These are phyloP conservation scores for Acronicta alni DNA, from an alignment of 2,888 invertebrate genomes.

Conservation along the genomic window DNA sequence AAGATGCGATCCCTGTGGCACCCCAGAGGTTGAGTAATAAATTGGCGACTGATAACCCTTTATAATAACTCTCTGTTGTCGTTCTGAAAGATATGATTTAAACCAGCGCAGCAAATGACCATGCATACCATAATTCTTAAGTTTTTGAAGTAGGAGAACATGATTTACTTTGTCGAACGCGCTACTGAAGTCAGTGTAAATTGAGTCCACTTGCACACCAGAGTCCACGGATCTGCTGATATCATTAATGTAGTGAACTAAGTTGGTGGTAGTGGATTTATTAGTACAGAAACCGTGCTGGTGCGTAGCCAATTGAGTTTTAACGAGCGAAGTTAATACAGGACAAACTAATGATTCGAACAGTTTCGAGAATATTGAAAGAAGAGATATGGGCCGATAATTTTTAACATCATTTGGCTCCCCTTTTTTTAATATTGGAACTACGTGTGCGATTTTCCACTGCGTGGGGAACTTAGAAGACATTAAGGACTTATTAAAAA, in stretches of 20 bases:
- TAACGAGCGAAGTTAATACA: slow-evolving; percentile 1
- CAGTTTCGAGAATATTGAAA: slow-evolving; percentile 4
- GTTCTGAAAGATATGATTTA: neutral
- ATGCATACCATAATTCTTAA: neutral
- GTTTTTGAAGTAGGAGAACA: slow-evolving; percentile 2
- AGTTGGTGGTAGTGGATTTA: slow-evolving; percentile 9
- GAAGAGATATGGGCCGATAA: slow-evolving; percentile 10
- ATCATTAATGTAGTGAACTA: neutral
- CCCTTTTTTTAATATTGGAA: slow-evolving; percentile 8
- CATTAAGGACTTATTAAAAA: slow-evolving; percentile 1
- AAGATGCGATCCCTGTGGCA: slow-evolving; percentile 10
- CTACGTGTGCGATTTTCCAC: slow-evolving; percentile 8
- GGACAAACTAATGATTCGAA: slow-evolving; percentile 4
- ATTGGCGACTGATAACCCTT: slow-evolving; percentile 7
- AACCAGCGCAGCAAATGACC: slow-evolving; percentile 2
- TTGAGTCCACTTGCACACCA: neutral
- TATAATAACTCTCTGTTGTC: slow-evolving; percentile 2
- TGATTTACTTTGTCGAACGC: slow-evolving; percentile 12
- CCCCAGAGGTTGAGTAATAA: slow-evolving; percentile 3
- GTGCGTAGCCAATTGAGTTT: neutral
- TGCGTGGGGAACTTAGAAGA: neutral
- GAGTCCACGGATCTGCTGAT: neutral
- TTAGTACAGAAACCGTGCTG: slow-evolving; percentile 6
- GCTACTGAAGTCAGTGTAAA: slow-evolving; percentile 8
- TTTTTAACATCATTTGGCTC: slow-evolving; percentile 2